A percentile compares a stretch with the other conserved stretches of the same genome.
Evolutionary conservation across 2,797 vertebrate genomes (phyloP).

Genomic region (Tiaroga cobitis): DNA sequence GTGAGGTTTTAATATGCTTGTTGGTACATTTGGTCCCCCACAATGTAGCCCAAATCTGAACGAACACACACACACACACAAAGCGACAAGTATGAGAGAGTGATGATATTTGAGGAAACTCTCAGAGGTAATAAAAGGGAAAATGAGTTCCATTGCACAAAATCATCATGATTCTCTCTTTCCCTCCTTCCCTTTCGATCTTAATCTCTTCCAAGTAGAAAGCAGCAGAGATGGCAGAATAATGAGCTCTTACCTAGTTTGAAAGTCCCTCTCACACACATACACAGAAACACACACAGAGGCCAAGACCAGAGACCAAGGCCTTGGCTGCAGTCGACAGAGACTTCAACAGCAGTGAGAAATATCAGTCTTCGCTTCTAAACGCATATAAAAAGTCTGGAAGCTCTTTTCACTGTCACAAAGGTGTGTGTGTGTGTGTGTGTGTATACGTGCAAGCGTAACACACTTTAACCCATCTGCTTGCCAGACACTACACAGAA

Average conservation of each 20-base stretch:
- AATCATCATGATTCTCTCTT: constrained; percentile 37
- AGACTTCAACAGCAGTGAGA: constrained; percentile 34
- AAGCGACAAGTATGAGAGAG: constrained; percentile 56
- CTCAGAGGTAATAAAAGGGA: constrained; percentile 49
- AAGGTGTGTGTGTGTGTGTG: constrained; percentile 11
- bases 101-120: constrained; percentile 54
- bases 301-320: neutral
- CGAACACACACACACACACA: neutral
- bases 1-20: neutral
- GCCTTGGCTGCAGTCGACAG: constrained; percentile 14
- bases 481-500: constrained; percentile 49
- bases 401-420: constrained; percentile 51
- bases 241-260: constrained; percentile 55
- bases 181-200: constrained; percentile 35
- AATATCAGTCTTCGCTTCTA: constrained; percentile 43
- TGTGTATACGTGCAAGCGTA: neutral
- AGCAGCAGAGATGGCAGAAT: constrained; percentile 52
- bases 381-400: constrained; percentile 48
- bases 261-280: constrained; percentile 36
- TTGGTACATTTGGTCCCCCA: neutral
- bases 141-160: constrained; percentile 48
- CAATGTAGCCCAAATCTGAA: neutral
- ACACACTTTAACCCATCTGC: constrained; percentile 47
- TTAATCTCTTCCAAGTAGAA: constrained; percentile 34
- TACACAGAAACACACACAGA: neutral